A percentile compares a stretch with the other conserved stretches of the same genome.
phyloP scores from a whole-genome alignment of 2,888 invertebrate genomes.

The Ichneumoninae sp. region DNA sequence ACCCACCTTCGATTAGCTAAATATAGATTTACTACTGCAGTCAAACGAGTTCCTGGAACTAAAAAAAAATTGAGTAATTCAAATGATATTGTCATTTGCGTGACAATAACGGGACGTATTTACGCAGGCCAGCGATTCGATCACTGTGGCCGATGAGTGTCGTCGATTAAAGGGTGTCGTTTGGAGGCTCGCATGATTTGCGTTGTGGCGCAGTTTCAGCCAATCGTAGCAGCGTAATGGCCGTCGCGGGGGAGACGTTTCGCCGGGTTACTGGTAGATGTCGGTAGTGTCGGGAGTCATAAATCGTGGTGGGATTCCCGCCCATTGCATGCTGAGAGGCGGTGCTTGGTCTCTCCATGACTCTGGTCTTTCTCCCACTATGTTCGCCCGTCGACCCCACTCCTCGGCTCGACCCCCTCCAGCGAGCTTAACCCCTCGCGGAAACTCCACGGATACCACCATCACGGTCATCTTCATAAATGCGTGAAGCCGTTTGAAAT shows the following conservation, averaged over 20 bases:
- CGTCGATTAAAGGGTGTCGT: conserved; percentile 58
- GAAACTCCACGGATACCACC: conserved; percentile 73
- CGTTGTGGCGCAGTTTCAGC: conserved; percentile 83
- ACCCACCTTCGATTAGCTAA: conserved; percentile 78
- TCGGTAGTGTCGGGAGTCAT: conserved; percentile 80
- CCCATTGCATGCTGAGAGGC: conserved; percentile 86
- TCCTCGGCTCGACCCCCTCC: conserved; percentile 67
- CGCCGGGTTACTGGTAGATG: conserved; percentile 86
- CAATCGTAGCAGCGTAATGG: conserved; percentile 87
- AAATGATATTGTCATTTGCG: background rate
- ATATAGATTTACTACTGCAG: conserved; percentile 81
- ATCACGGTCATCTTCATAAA: conserved; percentile 81
- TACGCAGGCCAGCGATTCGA: conserved; percentile 40
- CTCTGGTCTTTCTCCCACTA: conserved; percentile 80
- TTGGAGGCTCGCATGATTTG: conserved; percentile 81
- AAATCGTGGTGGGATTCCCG: conserved; percentile 85
- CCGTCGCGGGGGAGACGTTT: conserved; percentile 84
- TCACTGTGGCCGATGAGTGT: conserved; percentile 17
- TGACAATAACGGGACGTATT: conserved; percentile 21
- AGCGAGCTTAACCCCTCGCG: conserved; percentile 52
- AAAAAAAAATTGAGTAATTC: conserved; percentile 10
- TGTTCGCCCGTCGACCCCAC: conserved; percentile 42
- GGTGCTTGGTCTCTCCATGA: conserved; percentile 84
- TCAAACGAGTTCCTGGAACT: conserved; percentile 67
- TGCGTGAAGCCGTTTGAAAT: conserved; percentile 82